These are phyloP conservation scores for Alcis repandata DNA, from an alignment of 2,888 invertebrate species.

Conservation along the genomic window DNA sequence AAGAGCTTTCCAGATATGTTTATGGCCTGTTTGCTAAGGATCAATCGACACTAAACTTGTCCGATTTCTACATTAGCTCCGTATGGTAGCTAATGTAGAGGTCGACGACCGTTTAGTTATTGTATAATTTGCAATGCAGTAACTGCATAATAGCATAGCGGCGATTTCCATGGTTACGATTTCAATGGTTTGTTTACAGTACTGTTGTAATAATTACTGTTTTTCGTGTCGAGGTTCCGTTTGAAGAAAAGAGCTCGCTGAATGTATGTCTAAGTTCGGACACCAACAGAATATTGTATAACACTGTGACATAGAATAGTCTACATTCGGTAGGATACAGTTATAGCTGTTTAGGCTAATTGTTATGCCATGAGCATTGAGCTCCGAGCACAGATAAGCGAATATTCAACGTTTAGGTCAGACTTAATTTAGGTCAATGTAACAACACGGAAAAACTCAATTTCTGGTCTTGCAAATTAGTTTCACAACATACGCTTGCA, in stretches of 20 bases:
- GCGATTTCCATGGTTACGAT: constrained; percentile 23
- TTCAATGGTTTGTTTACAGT: constrained; percentile 1
- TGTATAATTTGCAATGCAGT: constrained; percentile 33
- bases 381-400: neutral
- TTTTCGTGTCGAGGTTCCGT: neutral
- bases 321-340: constrained; percentile 15
- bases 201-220: constrained; percentile 3
- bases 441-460: too few relatives aligned
- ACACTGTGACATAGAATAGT: constrained; percentile 9
- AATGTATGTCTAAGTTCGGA: constrained; percentile 1
- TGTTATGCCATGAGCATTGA: constrained; percentile 12
- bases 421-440: too few relatives aligned
- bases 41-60: neutral
- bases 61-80: neutral
- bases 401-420: neutral
- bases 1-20: neutral
- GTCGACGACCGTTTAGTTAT: constrained; percentile 21
- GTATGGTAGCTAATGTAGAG: constrained; percentile 2
- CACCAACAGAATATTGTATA: neutral
- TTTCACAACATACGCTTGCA: neutral
- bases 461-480: neutral
- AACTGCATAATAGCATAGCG: constrained; percentile 23
- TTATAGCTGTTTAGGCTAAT: constrained; percentile 13
- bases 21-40: neutral
- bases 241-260: constrained; percentile 11